Conservation (phyloP, 2,888 invertebrate species). For the Pocota personata region DNA sequence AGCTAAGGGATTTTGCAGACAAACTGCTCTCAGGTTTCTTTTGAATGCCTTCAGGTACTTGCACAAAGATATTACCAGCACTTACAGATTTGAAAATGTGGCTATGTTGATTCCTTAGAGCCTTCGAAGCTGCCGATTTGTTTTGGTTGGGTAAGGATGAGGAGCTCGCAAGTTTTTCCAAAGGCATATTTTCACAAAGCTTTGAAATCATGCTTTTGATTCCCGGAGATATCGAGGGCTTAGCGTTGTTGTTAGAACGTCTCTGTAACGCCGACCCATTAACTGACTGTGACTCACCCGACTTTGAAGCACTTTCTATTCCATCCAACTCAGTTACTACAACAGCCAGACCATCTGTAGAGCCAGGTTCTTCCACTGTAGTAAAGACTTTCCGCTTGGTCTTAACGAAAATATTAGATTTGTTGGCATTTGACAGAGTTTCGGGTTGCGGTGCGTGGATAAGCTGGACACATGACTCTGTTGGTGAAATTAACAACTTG, state of each 20-base stretch:
- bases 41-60: neutral
- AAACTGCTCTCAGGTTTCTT: conserved; percentile 1
- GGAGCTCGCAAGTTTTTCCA: conserved; percentile 82
- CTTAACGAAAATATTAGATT: conserved; percentile 89
- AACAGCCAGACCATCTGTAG: conserved; percentile 77
- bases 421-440: conserved; percentile 66
- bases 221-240: conserved; percentile 84
- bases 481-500: conserved; percentile 75
- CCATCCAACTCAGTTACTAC: conserved; percentile 77
- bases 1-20: conserved; percentile 61
- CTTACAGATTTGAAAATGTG: conserved; percentile 88
- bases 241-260: conserved; percentile 79
- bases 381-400: conserved; percentile 92
- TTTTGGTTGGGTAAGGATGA: conserved; percentile 80
- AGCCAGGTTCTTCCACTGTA: conserved; percentile 84
- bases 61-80: conserved; percentile 79
- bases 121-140: neutral
- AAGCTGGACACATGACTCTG: conserved; percentile 75
- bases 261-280: conserved; percentile 84
- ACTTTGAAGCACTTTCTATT: neutral
- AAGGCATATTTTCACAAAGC: conserved; percentile 81
- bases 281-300: neutral
- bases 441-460: conserved; percentile 67
- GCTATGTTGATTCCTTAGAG: neutral
- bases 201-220: conserved; percentile 88